Conservation (phyloP, 1,140 invertebrate species). For the Lutraria rhynchaena region DNA sequence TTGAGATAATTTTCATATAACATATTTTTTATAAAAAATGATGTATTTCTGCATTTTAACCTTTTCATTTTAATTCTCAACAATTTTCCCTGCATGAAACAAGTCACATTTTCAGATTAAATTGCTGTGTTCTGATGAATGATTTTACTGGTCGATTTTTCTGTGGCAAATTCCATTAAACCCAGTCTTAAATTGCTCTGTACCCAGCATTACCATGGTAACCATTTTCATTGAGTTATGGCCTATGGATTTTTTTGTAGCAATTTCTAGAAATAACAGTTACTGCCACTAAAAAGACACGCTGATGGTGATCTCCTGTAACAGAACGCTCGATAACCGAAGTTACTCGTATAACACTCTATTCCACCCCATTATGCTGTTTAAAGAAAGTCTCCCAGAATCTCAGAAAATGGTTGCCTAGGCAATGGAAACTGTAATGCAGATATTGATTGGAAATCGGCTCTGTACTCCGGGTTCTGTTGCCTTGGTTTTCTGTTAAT, state of each 20-base stretch:
- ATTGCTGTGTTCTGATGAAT: too few relatives aligned
- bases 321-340: conserved; percentile 7
- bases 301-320: not conserved
- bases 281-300: conserved; percentile 20
- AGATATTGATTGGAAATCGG: conserved; percentile 36
- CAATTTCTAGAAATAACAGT: conserved; percentile 9
- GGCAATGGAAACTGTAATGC: conserved; percentile 36
- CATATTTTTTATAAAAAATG: too few relatives aligned
- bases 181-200: conserved; percentile 25
- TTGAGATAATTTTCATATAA: too few relatives aligned
- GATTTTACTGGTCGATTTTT: too few relatives aligned
- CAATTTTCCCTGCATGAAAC: too few relatives aligned
- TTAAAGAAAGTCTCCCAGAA: conserved; percentile 26
- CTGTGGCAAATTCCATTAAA: conserved; percentile 33
- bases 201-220: conserved; percentile 34
- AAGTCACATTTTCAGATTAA: too few relatives aligned
- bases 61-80: too few relatives aligned
- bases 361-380: conserved; percentile 43
- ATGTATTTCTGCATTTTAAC: too few relatives aligned
- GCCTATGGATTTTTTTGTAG: conserved; percentile 20
- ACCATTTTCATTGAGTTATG: conserved; percentile 26
- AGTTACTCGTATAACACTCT: not conserved
- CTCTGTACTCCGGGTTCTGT: not conserved
- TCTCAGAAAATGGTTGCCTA: conserved; percentile 29
- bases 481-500: conserved; percentile 25